Percentiles rank a stretch among this genome's conserved stretches.
Evolutionary conservation across 2,888 invertebrate genomes (phyloP).

Genomic region (Ephialtes manifestator): DNA sequence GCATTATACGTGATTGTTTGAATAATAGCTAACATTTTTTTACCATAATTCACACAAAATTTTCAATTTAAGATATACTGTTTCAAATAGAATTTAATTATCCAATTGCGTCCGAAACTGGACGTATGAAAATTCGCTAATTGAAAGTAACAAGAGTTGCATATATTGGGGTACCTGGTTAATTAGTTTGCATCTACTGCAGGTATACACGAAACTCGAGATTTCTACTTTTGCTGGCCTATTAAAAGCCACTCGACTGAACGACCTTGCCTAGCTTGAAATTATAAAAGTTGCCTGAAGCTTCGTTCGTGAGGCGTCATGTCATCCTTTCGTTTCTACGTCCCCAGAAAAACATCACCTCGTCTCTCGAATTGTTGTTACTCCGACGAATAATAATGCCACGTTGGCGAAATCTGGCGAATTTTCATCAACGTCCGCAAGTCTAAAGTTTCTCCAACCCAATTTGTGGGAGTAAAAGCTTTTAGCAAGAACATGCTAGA

Average conservation of each 20-base stretch:
- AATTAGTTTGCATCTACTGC: constrained; percentile 24
- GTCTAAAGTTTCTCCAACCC: constrained; percentile 69
- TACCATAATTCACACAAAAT: neutral
- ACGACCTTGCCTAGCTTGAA: constrained; percentile 52
- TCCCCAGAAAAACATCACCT: neutral
- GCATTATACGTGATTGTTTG: too few relatives aligned
- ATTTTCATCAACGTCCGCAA: constrained; percentile 54
- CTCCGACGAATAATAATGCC: neutral
- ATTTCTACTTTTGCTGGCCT: constrained; percentile 30
- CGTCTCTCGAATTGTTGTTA: constrained; percentile 23
- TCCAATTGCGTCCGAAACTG: neutral
- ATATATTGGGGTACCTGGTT: neutral
- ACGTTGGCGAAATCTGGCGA: constrained; percentile 1
- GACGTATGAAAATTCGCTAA: neutral
- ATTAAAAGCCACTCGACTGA: constrained; percentile 39
- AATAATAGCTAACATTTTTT: too few relatives aligned
- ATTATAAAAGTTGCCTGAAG: constrained; percentile 61
- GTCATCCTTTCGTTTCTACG: neutral
- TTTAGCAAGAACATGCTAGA: constrained; percentile 53
- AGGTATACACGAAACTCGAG: constrained; percentile 2
- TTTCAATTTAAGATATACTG: neutral
- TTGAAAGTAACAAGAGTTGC: constrained; percentile 14
- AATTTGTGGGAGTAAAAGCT: constrained; percentile 68
- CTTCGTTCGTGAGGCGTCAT: constrained; percentile 2
- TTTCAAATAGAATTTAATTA: neutral